Evolutionary conservation across 2,797 vertebrate species (phyloP).

Genomic region (Florisuga fusca): DNA sequence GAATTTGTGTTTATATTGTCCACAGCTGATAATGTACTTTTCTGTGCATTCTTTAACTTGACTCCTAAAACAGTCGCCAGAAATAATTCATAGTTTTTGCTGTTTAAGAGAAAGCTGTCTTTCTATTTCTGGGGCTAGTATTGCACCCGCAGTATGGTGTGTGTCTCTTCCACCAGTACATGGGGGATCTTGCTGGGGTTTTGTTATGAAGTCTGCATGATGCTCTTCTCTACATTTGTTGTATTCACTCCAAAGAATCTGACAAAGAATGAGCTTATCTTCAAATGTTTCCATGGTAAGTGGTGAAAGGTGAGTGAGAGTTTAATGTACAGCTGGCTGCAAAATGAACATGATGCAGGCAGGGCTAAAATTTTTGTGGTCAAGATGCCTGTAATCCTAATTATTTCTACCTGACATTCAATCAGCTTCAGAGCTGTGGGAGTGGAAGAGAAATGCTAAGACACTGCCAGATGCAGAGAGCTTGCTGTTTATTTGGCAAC

Average conservation of each 20-base stretch:
- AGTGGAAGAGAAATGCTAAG: neutral
- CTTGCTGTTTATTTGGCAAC: rapidly evolving
- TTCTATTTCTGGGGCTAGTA: neutral
- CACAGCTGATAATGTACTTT: neutral
- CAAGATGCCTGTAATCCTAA: neutral
- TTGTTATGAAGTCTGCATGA: neutral
- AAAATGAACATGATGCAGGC: neutral
- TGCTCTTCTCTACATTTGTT: neutral
- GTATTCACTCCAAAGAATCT: neutral
- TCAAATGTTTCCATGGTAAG: neutral
- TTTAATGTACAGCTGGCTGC: neutral
- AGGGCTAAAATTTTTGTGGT: neutral
- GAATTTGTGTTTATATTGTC: neutral
- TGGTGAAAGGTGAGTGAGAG: neutral
- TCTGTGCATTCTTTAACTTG: neutral
- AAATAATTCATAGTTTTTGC: neutral
- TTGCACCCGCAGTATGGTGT: rapidly evolving
- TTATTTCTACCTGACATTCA: neutral
- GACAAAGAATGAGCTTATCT: neutral
- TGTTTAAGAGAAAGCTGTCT: neutral
- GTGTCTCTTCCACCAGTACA: rapidly evolving
- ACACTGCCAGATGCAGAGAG: neutral
- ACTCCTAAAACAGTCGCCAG: neutral
- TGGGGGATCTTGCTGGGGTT: neutral
- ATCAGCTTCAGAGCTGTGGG: neutral